Percentiles rank a stretch among this genome's conserved stretches.
phyloP scores from a whole-genome alignment of 1,140 invertebrate species.

The Atta colombica region DNA sequence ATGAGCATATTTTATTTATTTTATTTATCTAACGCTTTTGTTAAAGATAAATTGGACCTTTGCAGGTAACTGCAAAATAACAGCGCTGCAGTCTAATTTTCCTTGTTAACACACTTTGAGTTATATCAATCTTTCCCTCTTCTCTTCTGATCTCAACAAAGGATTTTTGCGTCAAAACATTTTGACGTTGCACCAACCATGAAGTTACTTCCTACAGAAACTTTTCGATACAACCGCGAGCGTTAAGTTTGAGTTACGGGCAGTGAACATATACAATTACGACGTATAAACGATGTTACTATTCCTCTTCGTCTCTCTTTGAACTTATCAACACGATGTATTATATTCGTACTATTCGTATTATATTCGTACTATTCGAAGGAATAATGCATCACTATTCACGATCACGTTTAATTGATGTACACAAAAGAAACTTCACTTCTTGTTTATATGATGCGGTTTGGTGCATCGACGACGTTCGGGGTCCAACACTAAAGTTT shows the following conservation, averaged over 20 bases:
- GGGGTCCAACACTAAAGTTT: conserved; percentile 5
- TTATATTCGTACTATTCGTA: background rate
- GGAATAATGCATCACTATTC: background rate
- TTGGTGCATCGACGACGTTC: conserved; percentile 8
- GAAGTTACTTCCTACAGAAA: conserved; percentile 18
- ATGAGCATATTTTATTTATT: background rate
- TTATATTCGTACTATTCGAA: background rate
- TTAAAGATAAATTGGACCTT: conserved; percentile 26
- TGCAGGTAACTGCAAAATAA: background rate
- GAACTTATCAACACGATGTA: background rate
- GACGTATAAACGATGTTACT: conserved; percentile 14
- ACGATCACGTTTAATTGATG: background rate
- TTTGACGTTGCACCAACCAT: background rate
- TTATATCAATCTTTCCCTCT: background rate
- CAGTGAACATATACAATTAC: conserved; percentile 37
- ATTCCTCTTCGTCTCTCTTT: background rate
- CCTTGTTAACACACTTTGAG: background rate
- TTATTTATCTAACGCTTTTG: conserved; percentile 15
- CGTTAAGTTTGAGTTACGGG: conserved; percentile 31
- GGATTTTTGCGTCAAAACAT: background rate
- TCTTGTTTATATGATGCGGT: conserved; percentile 13
- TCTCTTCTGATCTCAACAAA: conserved; percentile 12
- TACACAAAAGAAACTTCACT: conserved; percentile 40
- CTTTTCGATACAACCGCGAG: background rate
- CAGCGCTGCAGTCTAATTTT: background rate